phyloP scores from a whole-genome alignment of 2,797 vertebrate genomes.

The Schizopygopsis malacanthus region DNA sequence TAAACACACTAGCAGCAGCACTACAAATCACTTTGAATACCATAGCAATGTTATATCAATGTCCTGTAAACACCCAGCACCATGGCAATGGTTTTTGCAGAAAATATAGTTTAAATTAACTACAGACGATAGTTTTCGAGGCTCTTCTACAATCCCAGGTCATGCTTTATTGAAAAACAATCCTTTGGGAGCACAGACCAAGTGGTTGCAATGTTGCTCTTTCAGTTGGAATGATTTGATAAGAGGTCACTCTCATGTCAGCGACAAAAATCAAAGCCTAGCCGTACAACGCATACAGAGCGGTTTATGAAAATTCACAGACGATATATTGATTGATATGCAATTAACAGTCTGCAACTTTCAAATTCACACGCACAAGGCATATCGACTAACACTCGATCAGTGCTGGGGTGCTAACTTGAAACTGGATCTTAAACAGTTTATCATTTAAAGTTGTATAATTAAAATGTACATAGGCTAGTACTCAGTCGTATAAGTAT shows the following conservation, averaged over 20 bases:
- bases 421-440: background rate
- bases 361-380: background rate
- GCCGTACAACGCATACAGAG: background rate
- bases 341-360: slow-evolving; percentile 3
- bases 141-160: background rate
- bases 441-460: background rate
- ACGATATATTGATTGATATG: background rate
- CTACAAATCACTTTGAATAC: background rate
- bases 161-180: background rate
- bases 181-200: background rate
- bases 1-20: background rate
- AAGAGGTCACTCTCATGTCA: slow-evolving; percentile 2
- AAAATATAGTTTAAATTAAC: background rate
- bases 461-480: background rate
- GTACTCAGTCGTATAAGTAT: too few relatives aligned
- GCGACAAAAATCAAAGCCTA: background rate
- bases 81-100: background rate
- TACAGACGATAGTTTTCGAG: background rate
- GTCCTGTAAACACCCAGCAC: background rate
- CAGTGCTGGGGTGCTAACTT: background rate
- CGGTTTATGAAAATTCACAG: background rate
- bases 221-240: background rate
- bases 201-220: background rate
- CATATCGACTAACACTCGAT: slow-evolving; percentile 1
- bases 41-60: background rate